Evolutionary conservation across 2,888 invertebrate species (phyloP).

Genomic region (Amphipoea oculea): DNA sequence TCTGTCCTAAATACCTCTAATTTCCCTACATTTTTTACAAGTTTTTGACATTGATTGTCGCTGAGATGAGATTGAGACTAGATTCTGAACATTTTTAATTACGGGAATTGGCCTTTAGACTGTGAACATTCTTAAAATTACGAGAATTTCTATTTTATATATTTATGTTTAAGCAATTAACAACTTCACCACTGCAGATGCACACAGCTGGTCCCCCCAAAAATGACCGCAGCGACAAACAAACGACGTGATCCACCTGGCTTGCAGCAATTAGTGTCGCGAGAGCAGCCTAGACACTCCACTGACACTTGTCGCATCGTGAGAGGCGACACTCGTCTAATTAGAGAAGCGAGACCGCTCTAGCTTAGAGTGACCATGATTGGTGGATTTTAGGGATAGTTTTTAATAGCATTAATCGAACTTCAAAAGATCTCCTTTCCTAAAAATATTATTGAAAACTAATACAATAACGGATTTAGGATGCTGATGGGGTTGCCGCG

Average conservation of each 20-base stretch:
- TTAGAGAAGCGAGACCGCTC: conserved; percentile 56
- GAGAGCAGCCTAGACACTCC: conserved; percentile 45
- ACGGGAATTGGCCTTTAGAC: too few relatives aligned
- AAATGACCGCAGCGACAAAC: conserved; percentile 44
- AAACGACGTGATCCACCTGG: conserved; percentile 55
- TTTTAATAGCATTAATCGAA: background rate
- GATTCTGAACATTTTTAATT: too few relatives aligned
- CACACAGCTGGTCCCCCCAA: background rate
- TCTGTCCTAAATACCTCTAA: too few relatives aligned
- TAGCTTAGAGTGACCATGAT: conserved; percentile 17
- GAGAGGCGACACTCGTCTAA: conserved; percentile 63
- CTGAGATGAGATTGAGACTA: too few relatives aligned
- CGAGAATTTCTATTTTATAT: background rate
- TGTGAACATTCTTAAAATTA: too few relatives aligned
- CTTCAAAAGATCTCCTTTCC: too few relatives aligned
- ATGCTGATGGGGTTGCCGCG: too few relatives aligned
- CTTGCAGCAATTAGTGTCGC: conserved; percentile 62
- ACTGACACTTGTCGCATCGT: conserved; percentile 44
- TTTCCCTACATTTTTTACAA: too few relatives aligned
- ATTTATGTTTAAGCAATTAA: background rate
- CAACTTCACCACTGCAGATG: background rate
- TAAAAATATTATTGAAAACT: background rate
- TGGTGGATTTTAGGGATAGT: background rate
- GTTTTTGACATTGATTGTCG: too few relatives aligned
- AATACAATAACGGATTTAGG: too few relatives aligned